Conservation (phyloP, 2,888 invertebrate genomes). For the Eristalis arbustorum region DNA sequence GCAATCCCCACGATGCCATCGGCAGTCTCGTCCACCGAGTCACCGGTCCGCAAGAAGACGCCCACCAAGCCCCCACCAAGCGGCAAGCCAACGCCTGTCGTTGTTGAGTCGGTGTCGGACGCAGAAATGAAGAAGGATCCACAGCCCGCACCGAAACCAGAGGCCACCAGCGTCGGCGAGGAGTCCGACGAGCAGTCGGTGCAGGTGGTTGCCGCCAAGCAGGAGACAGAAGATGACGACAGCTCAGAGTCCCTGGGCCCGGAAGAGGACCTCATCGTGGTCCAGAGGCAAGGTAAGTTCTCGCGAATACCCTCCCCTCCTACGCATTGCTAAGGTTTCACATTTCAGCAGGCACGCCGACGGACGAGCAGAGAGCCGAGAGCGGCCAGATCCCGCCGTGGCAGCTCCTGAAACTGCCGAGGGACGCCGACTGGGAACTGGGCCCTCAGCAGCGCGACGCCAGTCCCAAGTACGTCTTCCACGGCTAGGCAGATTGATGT, state of each 20-base stretch:
- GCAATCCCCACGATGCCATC: background rate
- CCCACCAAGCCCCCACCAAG: conserved; percentile 5
- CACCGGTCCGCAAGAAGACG: background rate
- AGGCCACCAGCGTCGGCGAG: background rate
- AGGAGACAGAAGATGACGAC: background rate
- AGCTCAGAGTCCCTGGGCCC: background rate
- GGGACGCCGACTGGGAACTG: background rate
- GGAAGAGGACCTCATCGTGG: conserved; percentile 4
- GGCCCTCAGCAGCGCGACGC: background rate
- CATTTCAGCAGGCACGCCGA: conserved; percentile 14
- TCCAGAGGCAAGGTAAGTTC: conserved; percentile 15
- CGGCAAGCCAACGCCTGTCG: background rate
- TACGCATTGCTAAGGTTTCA: background rate
- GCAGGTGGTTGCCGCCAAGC: background rate
- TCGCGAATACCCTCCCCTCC: background rate
- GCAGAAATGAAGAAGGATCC: background rate
- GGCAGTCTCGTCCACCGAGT: background rate
- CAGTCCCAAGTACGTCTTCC: background rate
- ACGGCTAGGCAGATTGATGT: background rate
- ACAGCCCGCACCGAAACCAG: background rate
- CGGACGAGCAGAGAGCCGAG: background rate
- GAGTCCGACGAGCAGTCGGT: background rate
- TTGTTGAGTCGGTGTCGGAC: background rate
- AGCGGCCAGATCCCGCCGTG: background rate
- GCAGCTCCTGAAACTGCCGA: conserved; percentile 17